Percentiles rank a stretch among this genome's conserved stretches.
phyloP scores from a whole-genome alignment of 1,140 invertebrate species.

The Pogonomyrmex californicus region DNA sequence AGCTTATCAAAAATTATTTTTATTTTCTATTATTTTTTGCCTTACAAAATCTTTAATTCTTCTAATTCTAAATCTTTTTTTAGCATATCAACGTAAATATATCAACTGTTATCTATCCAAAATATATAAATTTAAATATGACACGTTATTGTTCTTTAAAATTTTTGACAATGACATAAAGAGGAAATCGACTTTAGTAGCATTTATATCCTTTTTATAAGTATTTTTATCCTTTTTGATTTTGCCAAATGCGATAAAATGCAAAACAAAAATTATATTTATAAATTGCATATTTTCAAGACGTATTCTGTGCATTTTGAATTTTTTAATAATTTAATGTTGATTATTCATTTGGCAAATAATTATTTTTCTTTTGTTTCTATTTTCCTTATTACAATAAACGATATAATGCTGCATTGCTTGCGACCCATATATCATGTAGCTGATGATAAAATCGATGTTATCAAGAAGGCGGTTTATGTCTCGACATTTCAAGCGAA shows the following conservation, averaged over 20 bases:
- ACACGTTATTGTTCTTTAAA: neutral
- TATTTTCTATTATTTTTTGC: no score
- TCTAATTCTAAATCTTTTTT: neutral
- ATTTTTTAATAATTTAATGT: neutral
- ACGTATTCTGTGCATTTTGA: neutral
- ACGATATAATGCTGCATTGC: neutral
- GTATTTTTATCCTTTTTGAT: neutral
- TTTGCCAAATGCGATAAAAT: conserved; percentile 3
- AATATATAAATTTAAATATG: neutral
- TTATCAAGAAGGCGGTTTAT: conserved; percentile 12
- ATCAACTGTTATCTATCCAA: neutral
- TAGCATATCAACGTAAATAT: neutral
- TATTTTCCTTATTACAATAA: neutral
- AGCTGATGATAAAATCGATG: conserved; percentile 1
- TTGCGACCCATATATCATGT: neutral
- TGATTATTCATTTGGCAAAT: neutral
- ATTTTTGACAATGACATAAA: neutral
- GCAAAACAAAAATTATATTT: neutral
- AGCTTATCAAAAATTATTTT: neutral
- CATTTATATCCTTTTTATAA: no score
- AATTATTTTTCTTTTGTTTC: neutral
- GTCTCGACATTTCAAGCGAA: conserved; percentile 31
- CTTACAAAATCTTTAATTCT: no score
- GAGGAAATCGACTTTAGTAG: neutral
- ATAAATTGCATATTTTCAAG: neutral